Conservation (phyloP, 2,113 vertebrate genomes). For the Rhynchopsitta pachyrhyncha region DNA sequence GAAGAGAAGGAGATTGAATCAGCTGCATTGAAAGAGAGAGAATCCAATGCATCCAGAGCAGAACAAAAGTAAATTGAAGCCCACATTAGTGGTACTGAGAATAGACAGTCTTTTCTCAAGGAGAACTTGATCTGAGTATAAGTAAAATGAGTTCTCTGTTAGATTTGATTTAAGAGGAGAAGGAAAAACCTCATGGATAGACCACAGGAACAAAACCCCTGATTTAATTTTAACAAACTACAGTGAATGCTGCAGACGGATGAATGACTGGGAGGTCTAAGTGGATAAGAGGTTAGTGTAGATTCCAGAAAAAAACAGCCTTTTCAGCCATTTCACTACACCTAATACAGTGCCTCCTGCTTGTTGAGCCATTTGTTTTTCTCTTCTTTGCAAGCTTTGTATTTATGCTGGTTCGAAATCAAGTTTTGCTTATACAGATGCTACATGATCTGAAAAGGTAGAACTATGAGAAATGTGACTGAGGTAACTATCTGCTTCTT, state of each 20-base stretch:
- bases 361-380: not conserved
- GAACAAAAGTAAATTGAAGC: constrained; percentile 22
- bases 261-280: not conserved
- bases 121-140: not conserved
- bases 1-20: constrained; percentile 16
- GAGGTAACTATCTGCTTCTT: not conserved
- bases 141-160: constrained; percentile 28
- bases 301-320: not conserved
- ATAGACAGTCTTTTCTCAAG: constrained; percentile 3
- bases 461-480: not conserved
- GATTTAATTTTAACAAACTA: constrained; percentile 19
- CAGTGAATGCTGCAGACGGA: not conserved
- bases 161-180: not conserved
- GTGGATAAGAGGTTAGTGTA: not conserved
- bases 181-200: not conserved
- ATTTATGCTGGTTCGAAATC: not conserved
- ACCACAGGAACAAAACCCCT: not conserved
- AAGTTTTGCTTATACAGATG: not conserved
- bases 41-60: not conserved
- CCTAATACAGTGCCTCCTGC: not conserved
- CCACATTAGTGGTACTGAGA: not conserved
- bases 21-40: constrained; percentile 9
- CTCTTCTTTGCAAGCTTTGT: not conserved
- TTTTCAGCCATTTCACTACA: constrained; percentile 12
- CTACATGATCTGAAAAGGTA: not conserved